These are phyloP conservation scores for Julus scanicus DNA, from an alignment of 2,888 invertebrate species.

Conservation along the genomic window DNA sequence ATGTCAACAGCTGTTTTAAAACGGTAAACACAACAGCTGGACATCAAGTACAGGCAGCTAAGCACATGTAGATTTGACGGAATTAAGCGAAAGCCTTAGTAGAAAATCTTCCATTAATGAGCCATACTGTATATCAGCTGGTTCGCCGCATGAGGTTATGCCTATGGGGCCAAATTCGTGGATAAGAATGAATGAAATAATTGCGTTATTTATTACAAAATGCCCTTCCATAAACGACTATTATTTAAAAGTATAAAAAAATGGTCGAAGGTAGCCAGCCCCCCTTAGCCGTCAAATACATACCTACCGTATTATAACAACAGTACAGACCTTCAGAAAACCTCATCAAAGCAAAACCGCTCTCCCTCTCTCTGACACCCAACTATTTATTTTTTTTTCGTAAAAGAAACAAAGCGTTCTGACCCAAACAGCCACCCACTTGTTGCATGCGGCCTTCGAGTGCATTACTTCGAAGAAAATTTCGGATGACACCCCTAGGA, in stretches of 20 bases:
- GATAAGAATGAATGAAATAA: neutral
- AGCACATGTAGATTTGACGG: no score
- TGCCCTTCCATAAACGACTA: neutral
- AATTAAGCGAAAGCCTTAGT: no score
- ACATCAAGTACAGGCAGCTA: no score
- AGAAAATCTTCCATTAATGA: no score
- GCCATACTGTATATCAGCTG: no score
- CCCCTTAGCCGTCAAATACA: neutral
- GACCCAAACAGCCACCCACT: constrained; percentile 3
- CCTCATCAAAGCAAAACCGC: constrained; percentile 13
- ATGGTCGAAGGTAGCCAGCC: neutral
- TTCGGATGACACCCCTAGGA: neutral
- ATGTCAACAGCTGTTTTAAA: no score
- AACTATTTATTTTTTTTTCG: neutral
- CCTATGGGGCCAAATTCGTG: neutral
- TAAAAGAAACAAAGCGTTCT: neutral
- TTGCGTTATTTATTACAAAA: neutral
- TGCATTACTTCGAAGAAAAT: constrained; percentile 3
- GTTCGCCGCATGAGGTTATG: no score
- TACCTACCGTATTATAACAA: neutral
- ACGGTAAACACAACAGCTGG: no score
- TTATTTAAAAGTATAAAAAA: neutral
- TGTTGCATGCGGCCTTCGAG: neutral
- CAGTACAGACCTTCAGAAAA: neutral
- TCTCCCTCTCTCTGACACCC: neutral